Evolutionary conservation across 2,888 invertebrate species (phyloP).

Genomic region (Lepeophtheirus nordmannii): DNA sequence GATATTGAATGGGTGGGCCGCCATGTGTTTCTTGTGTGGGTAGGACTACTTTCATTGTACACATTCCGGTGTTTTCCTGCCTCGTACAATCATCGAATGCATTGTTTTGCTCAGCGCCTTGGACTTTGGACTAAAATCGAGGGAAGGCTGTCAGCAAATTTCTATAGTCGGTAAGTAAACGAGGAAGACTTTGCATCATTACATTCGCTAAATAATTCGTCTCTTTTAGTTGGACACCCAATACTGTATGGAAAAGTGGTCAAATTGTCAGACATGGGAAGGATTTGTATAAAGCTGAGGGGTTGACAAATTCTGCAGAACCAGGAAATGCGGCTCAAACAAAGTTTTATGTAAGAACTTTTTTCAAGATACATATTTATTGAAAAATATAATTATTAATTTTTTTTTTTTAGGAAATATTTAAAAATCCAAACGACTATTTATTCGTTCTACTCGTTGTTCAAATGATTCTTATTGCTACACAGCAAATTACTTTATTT

Average conservation of each 20-base stretch:
- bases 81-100: slow-evolving; percentile 69
- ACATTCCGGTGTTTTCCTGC: slow-evolving; percentile 28
- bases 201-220: not conserved
- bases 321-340: slow-evolving; percentile 65
- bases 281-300: slow-evolving; percentile 52
- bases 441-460: not conserved
- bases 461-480: not conserved
- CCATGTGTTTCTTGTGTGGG: slow-evolving; percentile 66
- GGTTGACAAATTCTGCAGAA: slow-evolving; percentile 62
- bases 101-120: slow-evolving; percentile 73
- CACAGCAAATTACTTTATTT: slow-evolving; percentile 23
- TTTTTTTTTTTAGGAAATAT: slow-evolving; percentile 1
- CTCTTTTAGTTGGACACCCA: slow-evolving; percentile 41
- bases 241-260: slow-evolving; percentile 56
- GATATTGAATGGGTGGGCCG: slow-evolving; percentile 68
- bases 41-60: slow-evolving; percentile 65
- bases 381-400: slow-evolving; percentile 27
- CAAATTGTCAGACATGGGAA: slow-evolving; percentile 55
- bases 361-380: slow-evolving; percentile 25
- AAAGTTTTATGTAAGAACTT: slow-evolving; percentile 64
- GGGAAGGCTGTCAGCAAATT: slow-evolving; percentile 40
- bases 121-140: slow-evolving; percentile 57
- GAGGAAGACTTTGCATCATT: not conserved
- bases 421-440: slow-evolving; percentile 1
- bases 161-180: slow-evolving; percentile 18